Conservation (phyloP, 37 sponge, comb jelly and placozoan genomes). For the Crambe crambe region DNA sequence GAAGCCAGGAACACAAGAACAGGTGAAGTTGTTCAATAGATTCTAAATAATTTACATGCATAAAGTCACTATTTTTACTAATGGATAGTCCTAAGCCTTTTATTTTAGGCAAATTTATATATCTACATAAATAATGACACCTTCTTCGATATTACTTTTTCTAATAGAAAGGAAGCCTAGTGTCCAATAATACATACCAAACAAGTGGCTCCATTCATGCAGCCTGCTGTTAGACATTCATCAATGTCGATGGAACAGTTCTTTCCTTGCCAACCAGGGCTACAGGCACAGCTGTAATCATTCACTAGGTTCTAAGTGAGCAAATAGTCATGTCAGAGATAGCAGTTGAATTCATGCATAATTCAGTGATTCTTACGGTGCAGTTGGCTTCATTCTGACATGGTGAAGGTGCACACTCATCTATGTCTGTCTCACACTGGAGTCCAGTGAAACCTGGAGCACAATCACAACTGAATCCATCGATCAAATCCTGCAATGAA, state of each 20-base stretch:
- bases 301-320: conserved; percentile 14
- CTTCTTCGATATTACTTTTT: neutral
- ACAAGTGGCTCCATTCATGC: conserved; percentile 53
- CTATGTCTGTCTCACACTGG: conserved; percentile 14
- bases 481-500: conserved; percentile 9
- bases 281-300: conserved; percentile 21
- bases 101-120: neutral
- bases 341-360: neutral
- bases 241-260: conserved; percentile 23
- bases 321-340: neutral
- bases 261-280: conserved; percentile 19
- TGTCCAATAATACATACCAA: conserved; percentile 5
- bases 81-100: neutral
- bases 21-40: conserved; percentile 31
- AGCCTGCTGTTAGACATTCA: conserved; percentile 32
- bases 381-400: conserved; percentile 31
- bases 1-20: conserved; percentile 63
- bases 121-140: neutral
- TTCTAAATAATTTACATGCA: neutral
- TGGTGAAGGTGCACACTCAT: conserved; percentile 29
- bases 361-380: conserved; percentile 19
- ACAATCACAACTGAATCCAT: conserved; percentile 12
- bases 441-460: conserved; percentile 17
- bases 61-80: neutral
- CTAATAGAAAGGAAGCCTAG: neutral